A percentile compares a stretch with the other conserved stretches of the same genome.
These are phyloP conservation scores for Venusia cambrica DNA, from an alignment of 2,888 invertebrate species.

Conservation along the genomic window DNA sequence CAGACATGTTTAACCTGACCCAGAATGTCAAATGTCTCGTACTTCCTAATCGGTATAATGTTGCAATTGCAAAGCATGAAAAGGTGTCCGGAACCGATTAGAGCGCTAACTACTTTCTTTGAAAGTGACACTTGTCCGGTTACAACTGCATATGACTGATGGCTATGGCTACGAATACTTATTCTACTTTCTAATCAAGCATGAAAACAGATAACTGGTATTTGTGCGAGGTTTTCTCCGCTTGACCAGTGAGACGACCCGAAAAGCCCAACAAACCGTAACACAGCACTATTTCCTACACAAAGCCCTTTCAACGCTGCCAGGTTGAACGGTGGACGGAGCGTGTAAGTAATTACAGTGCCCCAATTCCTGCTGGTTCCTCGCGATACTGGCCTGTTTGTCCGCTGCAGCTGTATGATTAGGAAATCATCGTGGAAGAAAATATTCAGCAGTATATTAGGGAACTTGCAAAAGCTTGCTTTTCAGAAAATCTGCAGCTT, in stretches of 20 bases:
- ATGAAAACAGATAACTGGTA: constrained; percentile 26
- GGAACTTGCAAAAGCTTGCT: too few species aligned
- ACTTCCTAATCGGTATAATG: constrained; percentile 15
- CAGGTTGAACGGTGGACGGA: constrained; percentile 46
- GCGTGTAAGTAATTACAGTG: constrained; percentile 66
- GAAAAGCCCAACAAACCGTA: constrained; percentile 58
- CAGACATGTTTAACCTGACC: constrained; percentile 26
- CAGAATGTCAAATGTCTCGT: constrained; percentile 20
- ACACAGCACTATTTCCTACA: constrained; percentile 50
- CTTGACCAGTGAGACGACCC: constrained; percentile 29
- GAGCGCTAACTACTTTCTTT: constrained; percentile 26
- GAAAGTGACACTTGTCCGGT: constrained; percentile 24
- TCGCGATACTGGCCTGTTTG: constrained; percentile 51
- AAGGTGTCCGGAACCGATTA: constrained; percentile 25
- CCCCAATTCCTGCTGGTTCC: constrained; percentile 56
- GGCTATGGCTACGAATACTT: constrained; percentile 18
- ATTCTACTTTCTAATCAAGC: constrained; percentile 22
- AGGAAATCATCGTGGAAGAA: too few species aligned
- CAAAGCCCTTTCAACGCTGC: constrained; percentile 60
- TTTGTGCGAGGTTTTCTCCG: constrained; percentile 27
- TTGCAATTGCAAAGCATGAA: constrained; percentile 23
- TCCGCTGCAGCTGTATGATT: constrained; percentile 36
- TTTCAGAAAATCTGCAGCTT: constrained; percentile 21
- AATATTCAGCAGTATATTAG: too few species aligned
- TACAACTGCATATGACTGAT: constrained; percentile 17